Conservation (phyloP, 1,140 invertebrate species). For the Uloborus diversus region DNA sequence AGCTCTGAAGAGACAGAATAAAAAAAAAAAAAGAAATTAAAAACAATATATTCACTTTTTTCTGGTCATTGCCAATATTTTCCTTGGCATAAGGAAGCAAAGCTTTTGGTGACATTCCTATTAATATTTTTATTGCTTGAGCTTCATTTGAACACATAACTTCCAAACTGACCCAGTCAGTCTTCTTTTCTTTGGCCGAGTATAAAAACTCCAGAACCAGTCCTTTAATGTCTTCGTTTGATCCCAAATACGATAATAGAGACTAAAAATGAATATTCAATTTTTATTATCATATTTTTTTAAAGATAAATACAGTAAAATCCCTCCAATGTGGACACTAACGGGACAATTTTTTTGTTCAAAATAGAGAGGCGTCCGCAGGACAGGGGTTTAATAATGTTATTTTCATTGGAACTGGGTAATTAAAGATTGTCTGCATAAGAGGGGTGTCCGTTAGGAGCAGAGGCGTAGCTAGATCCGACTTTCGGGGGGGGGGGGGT, state of each 20-base stretch:
- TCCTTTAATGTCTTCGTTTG: conserved; percentile 28
- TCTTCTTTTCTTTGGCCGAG: conserved; percentile 21
- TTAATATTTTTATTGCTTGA: conserved; percentile 19
- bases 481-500: too few relatives aligned
- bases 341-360: too few relatives aligned
- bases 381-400: too few relatives aligned
- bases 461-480: too few relatives aligned
- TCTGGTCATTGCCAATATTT: conserved; percentile 13
- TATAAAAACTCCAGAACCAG: conserved; percentile 30
- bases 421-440: too few relatives aligned
- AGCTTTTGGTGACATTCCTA: conserved; percentile 31
- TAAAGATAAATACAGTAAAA: too few relatives aligned
- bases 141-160: conserved; percentile 43
- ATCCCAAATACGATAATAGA: conserved; percentile 24
- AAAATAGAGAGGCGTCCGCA: too few relatives aligned
- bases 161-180: conserved; percentile 29
- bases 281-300: background rate
- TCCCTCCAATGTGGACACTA: too few relatives aligned
- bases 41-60: conserved; percentile 21
- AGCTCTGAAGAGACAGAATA: too few relatives aligned
- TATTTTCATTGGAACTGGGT: too few relatives aligned
- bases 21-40: background rate
- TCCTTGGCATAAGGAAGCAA: conserved; percentile 35
- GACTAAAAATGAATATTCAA: conserved; percentile 18
- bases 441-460: too few relatives aligned